Evolutionary conservation across 1,140 invertebrate species (phyloP).

Genomic region (Nasonia longicornis): DNA sequence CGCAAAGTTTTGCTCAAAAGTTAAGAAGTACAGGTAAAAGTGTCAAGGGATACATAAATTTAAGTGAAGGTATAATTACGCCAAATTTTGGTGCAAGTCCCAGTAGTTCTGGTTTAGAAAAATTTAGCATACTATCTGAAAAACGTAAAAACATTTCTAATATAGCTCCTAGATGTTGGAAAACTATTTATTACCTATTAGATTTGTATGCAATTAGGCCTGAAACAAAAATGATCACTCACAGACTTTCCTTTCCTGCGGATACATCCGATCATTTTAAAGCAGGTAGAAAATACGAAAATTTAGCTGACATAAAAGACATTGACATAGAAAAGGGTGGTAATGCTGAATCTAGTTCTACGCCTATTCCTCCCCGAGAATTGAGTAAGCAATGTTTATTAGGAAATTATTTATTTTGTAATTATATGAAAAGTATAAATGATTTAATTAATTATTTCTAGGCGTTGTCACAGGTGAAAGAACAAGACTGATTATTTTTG

Average conservation of each 20-base stretch:
- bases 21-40: constrained; percentile 85
- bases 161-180: constrained; percentile 88
- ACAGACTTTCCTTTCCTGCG: constrained; percentile 68
- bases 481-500: constrained; percentile 81
- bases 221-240: constrained; percentile 89
- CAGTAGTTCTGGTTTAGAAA: constrained; percentile 72
- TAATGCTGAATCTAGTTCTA: constrained; percentile 64
- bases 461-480: constrained; percentile 68
- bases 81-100: constrained; percentile 77
- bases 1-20: constrained; percentile 89
- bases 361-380: constrained; percentile 68
- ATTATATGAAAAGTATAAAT: background rate
- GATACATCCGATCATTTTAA: constrained; percentile 63
- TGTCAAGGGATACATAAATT: constrained; percentile 81
- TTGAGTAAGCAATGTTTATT: constrained; percentile 54
- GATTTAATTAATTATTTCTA: constrained; percentile 54
- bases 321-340: constrained; percentile 66
- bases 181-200: constrained; percentile 91
- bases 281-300: constrained; percentile 58
- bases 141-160: constrained; percentile 66
- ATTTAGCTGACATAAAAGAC: constrained; percentile 61
- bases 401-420: constrained; percentile 39
- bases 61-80: constrained; percentile 79
- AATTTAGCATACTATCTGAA: constrained; percentile 69
- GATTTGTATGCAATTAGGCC: constrained; percentile 95